Evolutionary conservation across 2,113 vertebrate genomes (phyloP), one percentile per base, ranked within the genome.

Genomic region (Esox niger): DNA sequence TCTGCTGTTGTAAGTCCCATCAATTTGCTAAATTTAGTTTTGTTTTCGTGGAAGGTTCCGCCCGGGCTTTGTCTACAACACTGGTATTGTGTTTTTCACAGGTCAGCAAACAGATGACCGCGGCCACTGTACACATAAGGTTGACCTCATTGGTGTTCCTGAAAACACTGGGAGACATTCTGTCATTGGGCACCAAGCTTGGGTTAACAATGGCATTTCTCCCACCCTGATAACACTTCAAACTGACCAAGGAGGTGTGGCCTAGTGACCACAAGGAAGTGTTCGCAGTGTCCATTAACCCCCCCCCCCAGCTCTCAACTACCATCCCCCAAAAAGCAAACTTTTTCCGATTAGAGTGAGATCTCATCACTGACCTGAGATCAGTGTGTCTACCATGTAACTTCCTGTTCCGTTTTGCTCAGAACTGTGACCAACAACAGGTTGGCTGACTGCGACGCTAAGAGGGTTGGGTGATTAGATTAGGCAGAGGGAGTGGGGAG

Each of bases 361-460:
- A 38, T 3, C 35, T 11, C 35, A 11, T 9, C 10, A 38, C 35
- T 38, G 38, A 17, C 38, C 3, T 43, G 13, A 17, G 15, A 43
- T 43, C 38, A 43, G 15, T 43, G 13, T 13, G 9, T 13, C n/a
- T n/a, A 13, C 35, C 3, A 1, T 11, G 35, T 38, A 38, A 38
- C 35, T 2, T 38, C 38, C 15, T 43, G 17, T 43, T 43, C 15
- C 3, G 38, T n/a, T n/a, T 43, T 10, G 2, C 35, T 38, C 35
- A 13, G 35, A 13, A 38, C n/a, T 49, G 47, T n/a, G 66, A 69
- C 74, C 68, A 43, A 43, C 38, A 43, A 15, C 38, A 47, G 59
- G 69, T 82, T 67, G 82, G 76, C 82, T 79, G 75, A 63, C 78
- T 52, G 62, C 20, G 64, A 49, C 35, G 29, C 33, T 38, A 43